phyloP scores from a whole-genome alignment of 2,797 vertebrate genomes.

The Heliangelus exortis region DNA sequence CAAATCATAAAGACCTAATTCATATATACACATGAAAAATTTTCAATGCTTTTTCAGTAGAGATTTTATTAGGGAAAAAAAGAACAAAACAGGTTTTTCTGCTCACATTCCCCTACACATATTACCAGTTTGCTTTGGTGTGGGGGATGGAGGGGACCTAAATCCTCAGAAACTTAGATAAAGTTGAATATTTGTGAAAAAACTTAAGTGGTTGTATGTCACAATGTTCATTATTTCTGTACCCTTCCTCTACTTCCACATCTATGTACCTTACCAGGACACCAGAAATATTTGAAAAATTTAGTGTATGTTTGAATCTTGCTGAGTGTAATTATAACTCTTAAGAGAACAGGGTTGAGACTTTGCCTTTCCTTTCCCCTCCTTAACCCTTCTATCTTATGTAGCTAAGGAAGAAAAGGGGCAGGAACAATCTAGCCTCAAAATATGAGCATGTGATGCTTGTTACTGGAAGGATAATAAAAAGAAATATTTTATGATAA shows the following conservation, averaged over 20 bases:
- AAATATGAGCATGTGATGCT: neutral
- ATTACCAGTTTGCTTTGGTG: neutral
- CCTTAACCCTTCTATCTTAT: fast-evolving
- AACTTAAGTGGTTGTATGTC: neutral
- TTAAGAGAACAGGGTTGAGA: neutral
- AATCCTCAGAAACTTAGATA: neutral
- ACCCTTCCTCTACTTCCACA: neutral
- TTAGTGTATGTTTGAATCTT: neutral
- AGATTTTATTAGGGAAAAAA: neutral
- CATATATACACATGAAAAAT: neutral
- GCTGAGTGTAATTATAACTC: neutral
- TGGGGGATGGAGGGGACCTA: neutral
- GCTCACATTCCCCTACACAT: too few species aligned
- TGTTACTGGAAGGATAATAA: neutral
- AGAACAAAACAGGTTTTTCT: too few species aligned
- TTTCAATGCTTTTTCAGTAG: neutral
- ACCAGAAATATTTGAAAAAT: neutral
- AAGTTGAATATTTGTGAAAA: neutral
- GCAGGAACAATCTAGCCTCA: neutral
- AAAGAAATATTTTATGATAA: neutral
- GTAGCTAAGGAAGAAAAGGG: neutral
- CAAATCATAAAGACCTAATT: neutral
- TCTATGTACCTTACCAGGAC: neutral
- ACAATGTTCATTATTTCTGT: neutral
- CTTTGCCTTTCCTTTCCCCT: neutral